Evolutionary conservation across 1,140 invertebrate genomes (phyloP).

Genomic region (Oedothorax gibbosus): DNA sequence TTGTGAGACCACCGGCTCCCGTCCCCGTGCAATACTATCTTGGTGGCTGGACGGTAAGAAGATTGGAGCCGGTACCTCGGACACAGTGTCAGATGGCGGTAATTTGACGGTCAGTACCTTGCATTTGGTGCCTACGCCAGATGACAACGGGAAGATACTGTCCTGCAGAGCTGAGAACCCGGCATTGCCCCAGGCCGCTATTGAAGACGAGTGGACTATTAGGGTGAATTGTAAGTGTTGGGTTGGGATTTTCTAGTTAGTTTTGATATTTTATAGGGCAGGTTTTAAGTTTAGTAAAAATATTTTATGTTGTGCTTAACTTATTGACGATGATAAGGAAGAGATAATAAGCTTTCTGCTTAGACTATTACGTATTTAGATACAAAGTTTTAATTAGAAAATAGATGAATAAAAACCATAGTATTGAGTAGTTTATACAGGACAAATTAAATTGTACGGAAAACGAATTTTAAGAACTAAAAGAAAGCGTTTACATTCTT

Average conservation of each 20-base stretch:
- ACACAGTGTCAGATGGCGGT: conserved; percentile 62
- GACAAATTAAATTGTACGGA: too few species aligned
- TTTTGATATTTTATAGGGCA: too few species aligned
- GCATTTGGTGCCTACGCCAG: conserved; percentile 74
- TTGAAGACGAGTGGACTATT: conserved; percentile 79
- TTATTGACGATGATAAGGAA: too few species aligned
- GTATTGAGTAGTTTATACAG: too few species aligned
- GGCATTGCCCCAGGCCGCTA: conserved; percentile 72
- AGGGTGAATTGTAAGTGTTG: conserved; percentile 74
- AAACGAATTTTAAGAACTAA: too few species aligned
- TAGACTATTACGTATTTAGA: too few species aligned
- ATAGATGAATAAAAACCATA: too few species aligned
- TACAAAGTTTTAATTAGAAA: too few species aligned
- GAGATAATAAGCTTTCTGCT: too few species aligned
- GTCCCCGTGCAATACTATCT: conserved; percentile 63
- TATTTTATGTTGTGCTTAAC: too few species aligned
- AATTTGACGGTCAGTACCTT: conserved; percentile 62
- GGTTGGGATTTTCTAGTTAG: not conserved
- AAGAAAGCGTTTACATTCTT: too few species aligned
- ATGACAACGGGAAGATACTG: conserved; percentile 85
- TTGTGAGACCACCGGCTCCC: conserved; percentile 63
- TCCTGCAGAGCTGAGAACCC: conserved; percentile 87
- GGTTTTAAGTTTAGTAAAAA: too few species aligned
- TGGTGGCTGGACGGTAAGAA: conserved; percentile 64
- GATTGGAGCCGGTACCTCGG: conserved; percentile 53